These are phyloP conservation scores for Kryptolebias ocellatus DNA, from an alignment of 2,797 vertebrate genomes.

Conservation along the genomic window DNA sequence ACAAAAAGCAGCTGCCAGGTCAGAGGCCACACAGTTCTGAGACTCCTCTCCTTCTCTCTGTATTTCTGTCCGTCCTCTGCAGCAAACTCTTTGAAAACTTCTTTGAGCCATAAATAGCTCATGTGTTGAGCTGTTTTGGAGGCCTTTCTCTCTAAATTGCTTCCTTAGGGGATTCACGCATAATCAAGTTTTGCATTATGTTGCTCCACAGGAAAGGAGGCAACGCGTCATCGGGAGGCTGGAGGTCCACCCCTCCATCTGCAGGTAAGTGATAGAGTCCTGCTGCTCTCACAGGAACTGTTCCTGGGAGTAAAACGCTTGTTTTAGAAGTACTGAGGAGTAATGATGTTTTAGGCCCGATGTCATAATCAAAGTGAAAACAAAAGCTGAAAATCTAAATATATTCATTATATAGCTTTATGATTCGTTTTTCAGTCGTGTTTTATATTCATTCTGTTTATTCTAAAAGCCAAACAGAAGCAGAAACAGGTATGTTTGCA, in stretches of 20 bases:
- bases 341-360: not conserved
- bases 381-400: too few relatives aligned
- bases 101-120: conserved; percentile 22
- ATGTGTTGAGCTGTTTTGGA: conserved; percentile 43
- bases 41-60: conserved; percentile 9
- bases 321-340: not conserved
- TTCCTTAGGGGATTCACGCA: conserved; percentile 55
- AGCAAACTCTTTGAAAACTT: conserved; percentile 36
- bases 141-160: conserved; percentile 51
- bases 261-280: conserved; percentile 84
- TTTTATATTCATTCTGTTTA: conserved; percentile 81
- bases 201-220: conserved; percentile 86
- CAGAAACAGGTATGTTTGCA: conserved; percentile 92
- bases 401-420: not conserved
- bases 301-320: not conserved
- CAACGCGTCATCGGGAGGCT: conserved; percentile 87
- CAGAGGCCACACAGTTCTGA: conserved; percentile 38
- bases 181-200: conserved; percentile 64
- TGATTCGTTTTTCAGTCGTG: conserved; percentile 15
- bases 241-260: conserved; percentile 93
- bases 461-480: conserved; percentile 97
- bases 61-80: conserved; percentile 14
- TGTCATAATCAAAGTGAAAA: not conserved
- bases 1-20: conserved; percentile 90
- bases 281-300: conserved; percentile 11